Base-by-base conservation (phyloP, 2,888 invertebrate genomes). In the Ophion obscuratus region DNA sequence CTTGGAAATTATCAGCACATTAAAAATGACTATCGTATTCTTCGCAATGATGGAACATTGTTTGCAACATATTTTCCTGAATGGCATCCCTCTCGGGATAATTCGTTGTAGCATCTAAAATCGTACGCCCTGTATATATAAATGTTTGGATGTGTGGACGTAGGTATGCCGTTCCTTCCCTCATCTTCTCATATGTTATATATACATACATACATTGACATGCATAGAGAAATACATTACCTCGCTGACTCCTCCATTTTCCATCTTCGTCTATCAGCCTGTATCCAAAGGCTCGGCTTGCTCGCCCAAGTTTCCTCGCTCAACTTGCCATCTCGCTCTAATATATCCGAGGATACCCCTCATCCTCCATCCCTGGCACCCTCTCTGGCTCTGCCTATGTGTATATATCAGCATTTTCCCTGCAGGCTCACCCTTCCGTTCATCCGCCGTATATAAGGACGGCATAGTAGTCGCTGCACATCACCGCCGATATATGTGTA, bases 211-310 rank as follows among this genome's bases (percentile, higher is more conserved):
- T 47, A 7, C 31, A 67, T 31, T n/a, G 3, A 20, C 14, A 40
- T 53, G 40, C 27, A 61, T 20, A 61, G 74, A 62, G 27, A 80
- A 80, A 17, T 27, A 67, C 62, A 7, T 47, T 47, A 47, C 3
- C 10, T 71, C 81, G 70, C 62, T 62, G 76, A 61, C 75, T 81
- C 31, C 82, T 70, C 47, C 66, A 74, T 77, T 77, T 67, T 61
- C 57, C 82, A 31, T 83, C 80, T 77, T 53, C 40, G 66, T 89
- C 87, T 87, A 80, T 64, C 71, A 75, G 66, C 66, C 53, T 79
- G 67, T 83, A 82, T 78, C 66, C 40, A 70, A 53, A 79, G 57
- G 57, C 80, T 76, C 24, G 70, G 68, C 61, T 67, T 78, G 68
- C 70, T 66, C 76, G 57, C 76, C 78, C 74, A 47, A 76, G 66